Percentiles rank a stretch among this genome's conserved stretches.
phyloP scores from a whole-genome alignment of 1,140 invertebrate species.

The Caenorhabditis elegans region WBcel235 BX284603.4:4596001-4596500 shows the following conservation, averaged over 20 bases:
- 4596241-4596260: neutral
- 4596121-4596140: too few relatives aligned
- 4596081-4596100: too few relatives aligned
- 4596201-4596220: neutral
- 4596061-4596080: too few relatives aligned
- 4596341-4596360: neutral
- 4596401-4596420: too few relatives aligned
- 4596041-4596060: neutral
- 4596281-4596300: too few relatives aligned
- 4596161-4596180: neutral
- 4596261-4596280: neutral
- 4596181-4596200: neutral
- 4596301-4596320: neutral
- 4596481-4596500: conserved; percentile 36
- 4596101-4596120: too few relatives aligned
- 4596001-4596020: neutral
- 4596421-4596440: neutral
- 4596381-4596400: too few relatives aligned
- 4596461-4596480: neutral
- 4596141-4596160: neutral
- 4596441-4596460: conserved; percentile 4
- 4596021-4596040: neutral
- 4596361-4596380: neutral
- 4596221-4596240: too few relatives aligned
- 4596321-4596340: too few relatives aligned